Percentiles rank a stretch among this genome's conserved stretches.
These are phyloP conservation scores for Drosophila longiperda DNA, from an alignment of 2,888 invertebrate species.

Conservation along the genomic window DNA sequence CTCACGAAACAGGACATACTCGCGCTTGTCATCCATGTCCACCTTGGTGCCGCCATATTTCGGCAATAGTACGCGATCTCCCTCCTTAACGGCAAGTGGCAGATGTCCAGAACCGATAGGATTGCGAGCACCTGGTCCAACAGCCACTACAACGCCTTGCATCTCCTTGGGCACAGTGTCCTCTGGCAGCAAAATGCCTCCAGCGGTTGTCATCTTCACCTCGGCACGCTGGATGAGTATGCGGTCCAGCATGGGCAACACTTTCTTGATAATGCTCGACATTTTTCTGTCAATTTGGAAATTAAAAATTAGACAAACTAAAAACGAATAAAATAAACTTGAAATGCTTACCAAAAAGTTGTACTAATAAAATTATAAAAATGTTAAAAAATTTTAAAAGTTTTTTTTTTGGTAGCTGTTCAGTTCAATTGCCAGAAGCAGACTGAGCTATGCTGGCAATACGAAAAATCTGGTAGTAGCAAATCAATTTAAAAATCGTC, in stretches of 20 bases:
- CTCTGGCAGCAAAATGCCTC: constrained; percentile 98
- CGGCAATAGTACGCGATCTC: constrained; percentile 97
- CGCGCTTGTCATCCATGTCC: constrained; percentile 93
- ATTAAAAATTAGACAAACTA: neutral
- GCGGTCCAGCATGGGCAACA: constrained; percentile 96
- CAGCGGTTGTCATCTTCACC: constrained; percentile 94
- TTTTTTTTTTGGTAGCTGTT: constrained; percentile 17
- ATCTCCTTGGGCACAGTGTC: constrained; percentile 96
- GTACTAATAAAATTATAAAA: constrained; percentile 7
- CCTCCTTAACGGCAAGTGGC: constrained; percentile 92
- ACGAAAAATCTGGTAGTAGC: neutral
- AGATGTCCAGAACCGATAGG: constrained; percentile 94
- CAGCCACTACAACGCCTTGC: constrained; percentile 96
- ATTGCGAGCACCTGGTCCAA: constrained; percentile 94
- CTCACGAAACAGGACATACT: constrained; percentile 97
- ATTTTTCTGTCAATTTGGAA: constrained; percentile 20
- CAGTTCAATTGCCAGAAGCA: constrained; percentile 7
- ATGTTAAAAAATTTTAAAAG: neutral
- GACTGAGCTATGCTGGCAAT: constrained; percentile 29
- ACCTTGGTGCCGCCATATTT: constrained; percentile 99
- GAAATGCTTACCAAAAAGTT: neutral
- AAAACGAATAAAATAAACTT: neutral
- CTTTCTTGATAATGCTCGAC: constrained; percentile 86
- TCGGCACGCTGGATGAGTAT: constrained; percentile 96
- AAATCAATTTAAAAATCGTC: neutral